Percentiles rank a stretch among this genome's conserved stretches.
Conservation (phyloP, 1,140 invertebrate genomes). For the Oreohelix idahoensis region DNA sequence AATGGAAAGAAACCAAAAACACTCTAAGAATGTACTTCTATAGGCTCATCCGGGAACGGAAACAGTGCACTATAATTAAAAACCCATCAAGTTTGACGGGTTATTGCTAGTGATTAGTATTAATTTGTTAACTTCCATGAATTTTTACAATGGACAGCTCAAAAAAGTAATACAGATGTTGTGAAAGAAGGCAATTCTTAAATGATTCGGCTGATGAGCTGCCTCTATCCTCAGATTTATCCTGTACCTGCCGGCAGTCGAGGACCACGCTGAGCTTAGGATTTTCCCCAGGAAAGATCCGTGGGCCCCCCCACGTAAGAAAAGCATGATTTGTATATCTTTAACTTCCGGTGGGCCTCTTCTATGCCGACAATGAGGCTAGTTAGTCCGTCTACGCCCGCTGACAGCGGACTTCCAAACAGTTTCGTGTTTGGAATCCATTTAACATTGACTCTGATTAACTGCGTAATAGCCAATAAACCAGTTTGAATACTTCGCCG, state of each 20-base stretch:
- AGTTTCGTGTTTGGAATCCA: neutral
- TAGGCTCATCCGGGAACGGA: too few relatives aligned
- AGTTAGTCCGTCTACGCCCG: neutral
- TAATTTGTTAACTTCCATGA: too few relatives aligned
- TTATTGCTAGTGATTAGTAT: too few relatives aligned
- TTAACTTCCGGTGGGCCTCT: neutral
- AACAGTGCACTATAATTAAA: too few relatives aligned
- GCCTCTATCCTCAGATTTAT: neutral
- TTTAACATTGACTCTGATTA: neutral
- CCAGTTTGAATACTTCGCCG: neutral
- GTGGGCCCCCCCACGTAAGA: conserved; percentile 7
- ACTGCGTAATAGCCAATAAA: neutral
- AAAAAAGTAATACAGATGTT: too few relatives aligned
- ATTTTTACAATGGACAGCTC: too few relatives aligned
- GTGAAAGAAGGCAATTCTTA: too few relatives aligned
- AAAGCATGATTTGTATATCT: neutral
- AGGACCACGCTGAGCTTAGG: neutral
- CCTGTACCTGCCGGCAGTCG: neutral
- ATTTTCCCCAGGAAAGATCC: neutral
- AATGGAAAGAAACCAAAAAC: too few relatives aligned
- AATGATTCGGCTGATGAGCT: neutral
- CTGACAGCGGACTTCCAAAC: neutral
- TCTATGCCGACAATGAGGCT: neutral
- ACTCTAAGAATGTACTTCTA: too few relatives aligned
- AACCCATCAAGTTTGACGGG: too few relatives aligned